phyloP scores from a whole-genome alignment of 2,113 vertebrate species.

The Chloebia gouldiae region DNA sequence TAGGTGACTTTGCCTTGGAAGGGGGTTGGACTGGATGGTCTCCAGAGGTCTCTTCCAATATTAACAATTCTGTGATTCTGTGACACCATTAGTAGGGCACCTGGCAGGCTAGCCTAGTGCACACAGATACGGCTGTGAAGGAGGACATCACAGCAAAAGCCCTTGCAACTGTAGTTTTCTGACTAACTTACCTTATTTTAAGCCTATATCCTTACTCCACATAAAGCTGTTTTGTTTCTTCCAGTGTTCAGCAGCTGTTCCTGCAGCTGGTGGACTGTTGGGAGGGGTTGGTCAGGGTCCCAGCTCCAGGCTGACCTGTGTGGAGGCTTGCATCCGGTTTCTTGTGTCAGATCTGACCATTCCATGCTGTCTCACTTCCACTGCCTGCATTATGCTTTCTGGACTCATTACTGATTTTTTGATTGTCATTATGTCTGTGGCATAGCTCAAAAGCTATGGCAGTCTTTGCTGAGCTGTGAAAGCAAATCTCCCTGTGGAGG shows the following conservation, averaged over 20 bases:
- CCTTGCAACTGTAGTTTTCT: neutral
- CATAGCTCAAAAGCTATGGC: neutral
- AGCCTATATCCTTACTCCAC: neutral
- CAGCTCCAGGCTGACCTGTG: neutral
- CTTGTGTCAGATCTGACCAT: neutral
- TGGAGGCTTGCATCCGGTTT: fast-evolving
- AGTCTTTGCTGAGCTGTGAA: neutral
- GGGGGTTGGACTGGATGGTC: neutral
- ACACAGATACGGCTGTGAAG: fast-evolving
- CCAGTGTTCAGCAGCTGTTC: neutral
- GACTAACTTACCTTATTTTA: neutral
- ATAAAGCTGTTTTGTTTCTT: neutral
- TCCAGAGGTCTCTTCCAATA: neutral
- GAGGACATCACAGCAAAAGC: fast-evolving
- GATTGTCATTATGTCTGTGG: neutral
- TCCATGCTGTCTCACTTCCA: neutral
- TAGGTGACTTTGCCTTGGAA: neutral
- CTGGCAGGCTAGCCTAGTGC: too few species aligned
- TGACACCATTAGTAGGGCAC: neutral
- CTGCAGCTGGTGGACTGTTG: neutral
- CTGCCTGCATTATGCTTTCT: neutral
- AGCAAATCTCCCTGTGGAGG: neutral
- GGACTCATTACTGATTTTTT: neutral
- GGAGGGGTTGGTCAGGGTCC: fast-evolving
- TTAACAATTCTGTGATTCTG: neutral